phyloP scores from a whole-genome alignment of 2,113 vertebrate genomes.

The Embiotoca jacksoni region DNA sequence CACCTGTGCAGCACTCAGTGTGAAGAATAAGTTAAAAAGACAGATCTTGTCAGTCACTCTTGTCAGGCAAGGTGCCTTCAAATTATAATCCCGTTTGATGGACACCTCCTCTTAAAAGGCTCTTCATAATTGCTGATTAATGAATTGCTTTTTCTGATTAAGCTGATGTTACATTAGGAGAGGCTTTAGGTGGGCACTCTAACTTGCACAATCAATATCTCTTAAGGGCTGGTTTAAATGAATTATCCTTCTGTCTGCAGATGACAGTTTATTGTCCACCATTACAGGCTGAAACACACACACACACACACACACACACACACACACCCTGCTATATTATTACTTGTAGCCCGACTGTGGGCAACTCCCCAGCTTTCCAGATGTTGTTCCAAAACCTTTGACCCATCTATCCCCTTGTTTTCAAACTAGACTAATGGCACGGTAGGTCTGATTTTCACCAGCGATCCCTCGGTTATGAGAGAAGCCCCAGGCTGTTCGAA shows the following conservation, averaged over 20 bases:
- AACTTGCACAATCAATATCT: not conserved
- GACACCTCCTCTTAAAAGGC: slow-evolving; percentile 23
- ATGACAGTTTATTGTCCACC: too few relatives aligned
- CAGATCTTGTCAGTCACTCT: not conserved
- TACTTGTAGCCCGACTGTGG: not conserved
- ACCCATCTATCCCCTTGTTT: not conserved
- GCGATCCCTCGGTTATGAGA: not conserved
- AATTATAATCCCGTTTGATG: slow-evolving; percentile 51
- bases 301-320: too few relatives aligned
- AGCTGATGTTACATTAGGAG: slow-evolving; percentile 5
- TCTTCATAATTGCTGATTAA: slow-evolving; percentile 30
- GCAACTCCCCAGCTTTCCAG: not conserved
- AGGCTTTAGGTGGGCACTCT: not conserved
- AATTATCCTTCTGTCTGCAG: too few relatives aligned
- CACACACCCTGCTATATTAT: not conserved
- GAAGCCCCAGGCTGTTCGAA: not conserved
- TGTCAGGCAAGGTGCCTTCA: not conserved
- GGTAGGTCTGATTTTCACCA: not conserved
- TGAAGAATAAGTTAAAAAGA: not conserved
- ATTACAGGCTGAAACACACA: too few relatives aligned
- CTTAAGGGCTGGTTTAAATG: not conserved
- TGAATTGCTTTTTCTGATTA: slow-evolving; percentile 15
- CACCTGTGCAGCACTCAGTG: slow-evolving; percentile 16
- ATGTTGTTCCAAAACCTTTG: not conserved
- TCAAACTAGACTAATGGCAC: too few relatives aligned